Evolutionary conservation across 2,797 vertebrate species (phyloP), one percentile per base, ranked within the genome.

Genomic region (Pseudocheirus occidentalis): DNA sequence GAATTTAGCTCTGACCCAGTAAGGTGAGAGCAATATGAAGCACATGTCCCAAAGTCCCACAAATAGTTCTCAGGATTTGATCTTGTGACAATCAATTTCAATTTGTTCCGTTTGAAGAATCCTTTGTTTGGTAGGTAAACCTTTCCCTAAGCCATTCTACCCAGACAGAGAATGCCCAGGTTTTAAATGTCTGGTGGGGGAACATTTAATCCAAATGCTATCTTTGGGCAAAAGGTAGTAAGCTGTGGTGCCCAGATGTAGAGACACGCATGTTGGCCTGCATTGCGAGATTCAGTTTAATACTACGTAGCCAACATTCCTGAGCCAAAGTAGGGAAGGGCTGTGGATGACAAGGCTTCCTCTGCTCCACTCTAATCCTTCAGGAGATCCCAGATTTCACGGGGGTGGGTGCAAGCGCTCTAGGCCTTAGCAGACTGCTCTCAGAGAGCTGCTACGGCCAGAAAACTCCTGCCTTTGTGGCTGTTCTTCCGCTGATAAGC

Each of bases 191-290:
- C 54, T 92, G 62, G 92, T 0, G 29, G 11, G 40, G 31, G 1
- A 92, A 62, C 31, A 18, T 54, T 50, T 55, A 50, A 96, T 89
- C 89, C 89, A 94, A 90, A 29, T 94, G 56, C 34, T 91, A 31
- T 58, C 92, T 59, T 92, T 40, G 91, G 58, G 90, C 59, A 40
- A 13, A 58, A 91, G 29, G 52, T 91, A 40, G 66, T 7, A 6
- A 81, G n/a, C 18, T 24, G 66, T 21, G 66, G n/a, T 46, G 0
- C 66, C 18, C 40, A n/a, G 66, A 21, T n/a, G 21, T 24, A 40
- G 66, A 18, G n/a, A 73, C 18, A 6, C 3, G n/a, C 34, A 24
- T 21, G 9, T 2, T 81, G 66, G 2, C 18, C n/a, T 9, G 18
- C 66, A 40, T 6, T 40, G 18, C 66, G 40, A 73, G 18, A 73